Evolutionary conservation across 92 coral and sea anemone genomes (phyloP).

Genomic region (Pocillopora grandis): DNA sequence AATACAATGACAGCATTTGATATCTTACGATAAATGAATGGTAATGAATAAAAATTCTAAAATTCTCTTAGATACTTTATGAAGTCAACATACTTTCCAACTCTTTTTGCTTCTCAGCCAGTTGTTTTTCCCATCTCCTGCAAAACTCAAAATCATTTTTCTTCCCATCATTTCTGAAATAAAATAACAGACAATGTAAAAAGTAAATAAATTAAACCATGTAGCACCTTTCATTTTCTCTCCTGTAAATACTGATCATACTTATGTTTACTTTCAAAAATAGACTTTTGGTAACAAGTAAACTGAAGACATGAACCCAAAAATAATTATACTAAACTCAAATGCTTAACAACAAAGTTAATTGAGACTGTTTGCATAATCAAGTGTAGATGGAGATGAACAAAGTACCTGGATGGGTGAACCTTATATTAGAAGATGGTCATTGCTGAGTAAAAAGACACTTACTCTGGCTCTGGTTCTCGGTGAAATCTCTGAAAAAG

Average conservation of each 20-base stretch:
- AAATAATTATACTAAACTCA: no score
- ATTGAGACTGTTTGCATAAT: no score
- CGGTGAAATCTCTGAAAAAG: conserved; percentile 53
- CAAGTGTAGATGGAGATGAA: no score
- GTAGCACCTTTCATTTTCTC: no score
- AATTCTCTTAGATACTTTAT: no score
- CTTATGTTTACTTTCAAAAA: no score
- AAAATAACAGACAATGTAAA: background rate
- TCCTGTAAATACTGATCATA: background rate
- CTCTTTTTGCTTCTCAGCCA: conserved; percentile 85
- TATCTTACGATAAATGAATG: background rate
- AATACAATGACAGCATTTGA: background rate
- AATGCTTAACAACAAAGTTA: no score
- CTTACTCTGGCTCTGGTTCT: conserved; percentile 45
- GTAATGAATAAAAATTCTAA: background rate
- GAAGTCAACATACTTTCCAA: conserved; percentile 62
- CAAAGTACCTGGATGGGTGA: no score
- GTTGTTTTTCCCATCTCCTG: conserved; percentile 82
- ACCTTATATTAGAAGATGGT: background rate
- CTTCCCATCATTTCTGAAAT: conserved; percentile 54
- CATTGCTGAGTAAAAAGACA: background rate
- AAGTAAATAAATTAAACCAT: background rate
- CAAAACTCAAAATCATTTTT: conserved; percentile 67
- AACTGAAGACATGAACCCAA: no score
- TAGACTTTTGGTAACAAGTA: no score